Base-by-base conservation (phyloP, 2,113 vertebrate species). In the Colinus virginianus region DNA sequence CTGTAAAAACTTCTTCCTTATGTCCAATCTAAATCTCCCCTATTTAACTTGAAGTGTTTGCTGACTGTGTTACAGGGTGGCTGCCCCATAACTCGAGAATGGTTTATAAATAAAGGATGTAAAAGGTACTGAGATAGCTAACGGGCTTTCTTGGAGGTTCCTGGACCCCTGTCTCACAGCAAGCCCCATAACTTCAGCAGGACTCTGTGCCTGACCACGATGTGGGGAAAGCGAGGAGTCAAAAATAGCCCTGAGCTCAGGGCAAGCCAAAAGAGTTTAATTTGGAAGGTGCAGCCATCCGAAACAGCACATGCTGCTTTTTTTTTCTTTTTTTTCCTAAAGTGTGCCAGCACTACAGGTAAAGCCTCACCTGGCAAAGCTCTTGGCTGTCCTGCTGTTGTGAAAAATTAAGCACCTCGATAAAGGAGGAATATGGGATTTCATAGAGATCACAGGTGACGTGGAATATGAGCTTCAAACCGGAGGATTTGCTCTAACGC, bases 61-160 rank as follows among this genome's bases (percentile, higher is more conserved):
- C 72, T 67, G 61, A 15, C 42, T 75, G 43, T 11, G 1, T 59
- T 80, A 77, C 38, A 45, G 49, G n/a, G 56, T 49, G 28, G 42
- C 68, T 89, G 12, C 8, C 7, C n/a, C 69, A 1, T 25, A 72
- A 53, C 36, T 55, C 0, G 0, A 16, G 25, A 42, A 63, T 7
- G 20, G 25, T 53, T 49, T 48, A 46, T 46, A 46, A 46, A 46
- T 21, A 49, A 51, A 51, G 49, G 13, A 51, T 86, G 70, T 56
- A 67, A 80, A 56, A 63, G 14, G 9, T 32, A 74, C 43, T 81
- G 62, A 42, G n/a, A 63, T 19, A 58, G 34, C 51, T 56, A 58
- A 43, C 2, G 2, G 64, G 16, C 62, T 75, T 81, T 90, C 74
- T 59, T 13, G 5, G 4, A 51, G 43, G 69, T 51, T 92, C 36